These are phyloP conservation scores for Pseudochaenichthys georgianus DNA, from an alignment of 2,797 vertebrate genomes.

Conservation along the genomic window DNA sequence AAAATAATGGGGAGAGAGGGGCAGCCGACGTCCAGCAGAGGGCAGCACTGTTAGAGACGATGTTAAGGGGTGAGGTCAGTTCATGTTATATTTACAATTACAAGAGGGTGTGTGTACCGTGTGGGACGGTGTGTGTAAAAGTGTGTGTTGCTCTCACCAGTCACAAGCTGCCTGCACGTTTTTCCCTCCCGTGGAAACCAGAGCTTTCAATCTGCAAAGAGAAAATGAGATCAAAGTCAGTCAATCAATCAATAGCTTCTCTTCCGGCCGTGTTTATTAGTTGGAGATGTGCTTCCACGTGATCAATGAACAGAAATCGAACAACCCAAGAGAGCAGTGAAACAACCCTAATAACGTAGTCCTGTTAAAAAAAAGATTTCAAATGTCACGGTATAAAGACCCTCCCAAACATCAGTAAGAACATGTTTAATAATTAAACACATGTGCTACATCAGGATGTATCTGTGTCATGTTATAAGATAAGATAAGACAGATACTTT, in stretches of 20 bases:
- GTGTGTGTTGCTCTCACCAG: conserved; percentile 88
- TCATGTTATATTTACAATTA: conserved; percentile 14
- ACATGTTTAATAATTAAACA: not conserved
- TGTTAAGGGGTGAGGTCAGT: not conserved
- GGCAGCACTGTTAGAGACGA: conserved; percentile 50
- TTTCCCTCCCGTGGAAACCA: conserved; percentile 96
- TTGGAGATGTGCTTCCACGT: conserved; percentile 49
- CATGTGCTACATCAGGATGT: conserved; percentile 6
- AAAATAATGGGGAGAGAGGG: not conserved
- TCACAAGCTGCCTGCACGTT: conserved; percentile 98
- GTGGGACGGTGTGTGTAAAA: not conserved
- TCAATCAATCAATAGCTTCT: conserved; percentile 82
- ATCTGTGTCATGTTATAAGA: conserved; percentile 52
- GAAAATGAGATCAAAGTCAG: conserved; percentile 73
- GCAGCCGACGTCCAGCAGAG: conserved; percentile 65
- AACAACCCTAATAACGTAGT: conserved; percentile 28
- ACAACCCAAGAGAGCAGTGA: conserved; percentile 43
- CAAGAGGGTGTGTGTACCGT: conserved; percentile 16
- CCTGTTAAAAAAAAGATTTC: not conserved
- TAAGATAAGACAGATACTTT: no score
- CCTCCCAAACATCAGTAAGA: not conserved
- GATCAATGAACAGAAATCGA: conserved; percentile 51
- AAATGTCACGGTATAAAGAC: not conserved
- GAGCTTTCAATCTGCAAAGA: conserved; percentile 91
- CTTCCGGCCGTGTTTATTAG: conserved; percentile 73